Evolutionary conservation across 2,797 vertebrate species (phyloP).

Genomic region (Pyrocephalus nanus): DNA sequence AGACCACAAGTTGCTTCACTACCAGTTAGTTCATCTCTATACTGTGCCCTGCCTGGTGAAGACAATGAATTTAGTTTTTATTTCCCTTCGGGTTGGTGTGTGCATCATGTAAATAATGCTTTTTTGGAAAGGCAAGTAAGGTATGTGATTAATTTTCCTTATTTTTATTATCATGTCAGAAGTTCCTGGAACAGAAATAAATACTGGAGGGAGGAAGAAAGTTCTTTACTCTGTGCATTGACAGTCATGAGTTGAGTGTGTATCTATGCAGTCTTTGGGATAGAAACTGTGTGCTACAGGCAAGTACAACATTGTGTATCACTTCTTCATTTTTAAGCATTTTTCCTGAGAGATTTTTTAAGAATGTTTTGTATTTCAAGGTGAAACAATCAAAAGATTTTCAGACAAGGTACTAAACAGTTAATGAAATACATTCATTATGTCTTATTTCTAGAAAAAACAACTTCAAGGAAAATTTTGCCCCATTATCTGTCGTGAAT

Average conservation of each 20-base stretch:
- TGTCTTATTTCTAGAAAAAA: conserved; percentile 33
- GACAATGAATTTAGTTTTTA: not conserved
- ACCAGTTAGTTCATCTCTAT: not conserved
- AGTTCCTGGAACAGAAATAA: not conserved
- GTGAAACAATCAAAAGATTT: not conserved
- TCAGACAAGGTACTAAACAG: not conserved
- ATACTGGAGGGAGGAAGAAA: not conserved
- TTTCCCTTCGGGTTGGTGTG: not conserved
- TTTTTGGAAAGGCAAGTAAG: not conserved
- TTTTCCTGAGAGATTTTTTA: not conserved
- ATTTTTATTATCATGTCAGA: not conserved
- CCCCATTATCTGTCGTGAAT: not conserved
- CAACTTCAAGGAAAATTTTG: not conserved
- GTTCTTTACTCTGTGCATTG: not conserved
- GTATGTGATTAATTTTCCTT: not conserved
- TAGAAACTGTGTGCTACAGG: not conserved
- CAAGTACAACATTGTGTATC: not conserved
- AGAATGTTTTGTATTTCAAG: not conserved
- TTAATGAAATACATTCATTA: conserved; percentile 20
- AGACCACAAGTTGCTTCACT: not conserved
- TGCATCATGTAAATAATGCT: not conserved
- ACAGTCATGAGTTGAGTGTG: not conserved
- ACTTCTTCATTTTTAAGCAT: not conserved
- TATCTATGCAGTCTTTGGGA: not conserved
- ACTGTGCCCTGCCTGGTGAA: rapidly evolving